phyloP scores from a whole-genome alignment of 2,113 vertebrate species.

The Tragelaphus imberbis region DNA sequence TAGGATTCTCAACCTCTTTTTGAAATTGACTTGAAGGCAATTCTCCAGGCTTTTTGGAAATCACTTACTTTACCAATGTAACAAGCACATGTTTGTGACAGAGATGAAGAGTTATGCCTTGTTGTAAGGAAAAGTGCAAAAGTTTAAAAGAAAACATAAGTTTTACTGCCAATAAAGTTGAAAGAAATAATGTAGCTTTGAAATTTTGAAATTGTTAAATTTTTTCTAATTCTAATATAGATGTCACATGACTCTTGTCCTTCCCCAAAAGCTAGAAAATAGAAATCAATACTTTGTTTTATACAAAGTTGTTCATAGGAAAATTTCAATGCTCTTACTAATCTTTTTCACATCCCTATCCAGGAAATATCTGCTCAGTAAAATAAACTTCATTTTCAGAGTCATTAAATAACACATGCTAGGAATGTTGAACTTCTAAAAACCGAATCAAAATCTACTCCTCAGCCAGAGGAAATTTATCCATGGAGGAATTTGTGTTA shows the following conservation, averaged over 20 bases:
- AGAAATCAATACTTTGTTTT: not conserved
- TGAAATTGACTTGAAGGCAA: not conserved
- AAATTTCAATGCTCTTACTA: not conserved
- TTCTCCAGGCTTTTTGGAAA: not conserved
- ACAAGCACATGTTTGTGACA: not conserved
- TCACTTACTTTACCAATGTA: not conserved
- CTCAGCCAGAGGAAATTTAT: not conserved
- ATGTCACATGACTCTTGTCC: not conserved
- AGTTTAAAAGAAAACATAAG: not conserved
- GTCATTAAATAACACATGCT: not conserved
- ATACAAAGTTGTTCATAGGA: not conserved
- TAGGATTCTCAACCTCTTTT: not conserved
- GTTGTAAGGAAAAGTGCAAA: not conserved
- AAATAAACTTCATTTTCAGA: slow-evolving; percentile 27
- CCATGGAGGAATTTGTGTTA: not conserved
- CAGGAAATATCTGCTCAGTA: not conserved
- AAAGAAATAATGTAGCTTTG: not conserved
- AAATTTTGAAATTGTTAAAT: not conserved
- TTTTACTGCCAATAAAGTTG: not conserved
- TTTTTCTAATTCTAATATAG: not conserved
- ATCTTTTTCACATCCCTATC: not conserved
- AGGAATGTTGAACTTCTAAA: not conserved
- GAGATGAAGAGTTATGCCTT: not conserved
- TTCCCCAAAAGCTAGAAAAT: not conserved
- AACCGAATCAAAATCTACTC: not conserved